Evolutionary conservation across 2,888 invertebrate species (phyloP).

Genomic region (Amblyteles armatorius): DNA sequence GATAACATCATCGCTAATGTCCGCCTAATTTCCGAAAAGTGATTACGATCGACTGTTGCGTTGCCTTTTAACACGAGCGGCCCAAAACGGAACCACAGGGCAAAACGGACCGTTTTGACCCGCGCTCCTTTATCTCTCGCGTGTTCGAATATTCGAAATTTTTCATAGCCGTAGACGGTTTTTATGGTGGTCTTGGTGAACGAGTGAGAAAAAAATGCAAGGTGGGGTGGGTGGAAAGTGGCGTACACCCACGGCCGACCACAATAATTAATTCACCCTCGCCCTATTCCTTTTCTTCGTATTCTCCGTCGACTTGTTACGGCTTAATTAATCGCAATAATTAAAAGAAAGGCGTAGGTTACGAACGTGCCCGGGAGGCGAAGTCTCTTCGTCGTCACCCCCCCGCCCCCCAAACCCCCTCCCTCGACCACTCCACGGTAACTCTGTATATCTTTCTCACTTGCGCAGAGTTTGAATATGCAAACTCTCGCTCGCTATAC

Average conservation of each 20-base stretch:
- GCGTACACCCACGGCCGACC: conserved; percentile 57
- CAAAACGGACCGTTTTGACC: too few relatives aligned
- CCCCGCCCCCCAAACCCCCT: conserved; percentile 22
- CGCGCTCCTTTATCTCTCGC: not conserved
- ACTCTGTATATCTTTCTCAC: conserved; percentile 46
- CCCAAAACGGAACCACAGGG: too few relatives aligned
- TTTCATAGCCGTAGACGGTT: not conserved
- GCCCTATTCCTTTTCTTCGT: conserved; percentile 58
- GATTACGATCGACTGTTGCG: conserved; percentile 16
- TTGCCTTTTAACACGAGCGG: not conserved
- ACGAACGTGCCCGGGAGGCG: conserved; percentile 66
- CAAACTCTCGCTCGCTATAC: conserved; percentile 75
- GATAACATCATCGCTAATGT: not conserved
- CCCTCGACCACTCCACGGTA: conserved; percentile 18
- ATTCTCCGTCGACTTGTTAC: conserved; percentile 75
- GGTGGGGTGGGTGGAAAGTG: conserved; percentile 38
- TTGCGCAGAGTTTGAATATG: conserved; percentile 79
- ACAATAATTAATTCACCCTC: conserved; percentile 72
- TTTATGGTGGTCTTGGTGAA: conserved; percentile 6
- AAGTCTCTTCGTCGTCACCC: conserved; percentile 54
- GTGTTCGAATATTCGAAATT: conserved; percentile 7
- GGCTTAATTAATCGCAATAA: conserved; percentile 83
- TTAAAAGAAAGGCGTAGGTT: conserved; percentile 80
- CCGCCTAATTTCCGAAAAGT: not conserved
- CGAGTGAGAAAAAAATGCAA: conserved; percentile 17